Percentiles rank a stretch among this genome's conserved stretches.
These are phyloP conservation scores for Propithecus perrieri DNA, from an alignment of 2,797 vertebrate genomes.

Conservation along the genomic window DNA sequence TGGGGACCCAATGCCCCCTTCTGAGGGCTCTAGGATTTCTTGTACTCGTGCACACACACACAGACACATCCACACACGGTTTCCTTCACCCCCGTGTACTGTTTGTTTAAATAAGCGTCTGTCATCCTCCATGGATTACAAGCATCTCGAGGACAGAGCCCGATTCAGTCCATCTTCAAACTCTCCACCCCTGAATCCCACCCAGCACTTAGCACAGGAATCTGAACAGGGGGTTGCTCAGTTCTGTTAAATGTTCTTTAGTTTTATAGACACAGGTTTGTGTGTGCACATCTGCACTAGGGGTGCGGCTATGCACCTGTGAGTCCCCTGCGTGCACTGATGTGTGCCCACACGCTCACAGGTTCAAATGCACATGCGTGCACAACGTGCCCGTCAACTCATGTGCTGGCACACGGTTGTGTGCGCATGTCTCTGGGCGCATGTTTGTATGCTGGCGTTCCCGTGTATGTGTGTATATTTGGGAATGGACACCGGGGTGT, in stretches of 20 bases:
- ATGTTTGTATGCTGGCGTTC: accelerated
- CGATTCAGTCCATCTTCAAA: accelerated
- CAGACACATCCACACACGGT: neutral
- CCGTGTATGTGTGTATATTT: accelerated
- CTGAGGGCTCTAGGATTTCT: neutral
- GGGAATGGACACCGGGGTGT: accelerated
- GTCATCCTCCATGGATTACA: neutral
- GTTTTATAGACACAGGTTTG: neutral
- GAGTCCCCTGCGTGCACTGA: neutral
- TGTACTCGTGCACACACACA: accelerated
- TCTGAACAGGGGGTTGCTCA: neutral
- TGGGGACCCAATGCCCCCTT: neutral
- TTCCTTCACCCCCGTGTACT: neutral
- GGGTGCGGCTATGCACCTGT: accelerated
- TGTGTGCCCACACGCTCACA: accelerated
- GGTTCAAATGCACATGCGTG: neutral
- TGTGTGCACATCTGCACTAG: neutral
- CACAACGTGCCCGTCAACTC: neutral
- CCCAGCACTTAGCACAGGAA: neutral
- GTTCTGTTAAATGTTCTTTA: neutral
- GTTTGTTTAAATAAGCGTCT: neutral
- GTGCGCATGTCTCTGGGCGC: neutral
- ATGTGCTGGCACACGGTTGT: accelerated
- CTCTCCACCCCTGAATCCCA: neutral
- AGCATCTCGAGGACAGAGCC: neutral